A percentile compares a stretch with the other conserved stretches of the same genome.
phyloP scores from a whole-genome alignment of 2,888 invertebrate species.

The Argyresthia albistria region DNA sequence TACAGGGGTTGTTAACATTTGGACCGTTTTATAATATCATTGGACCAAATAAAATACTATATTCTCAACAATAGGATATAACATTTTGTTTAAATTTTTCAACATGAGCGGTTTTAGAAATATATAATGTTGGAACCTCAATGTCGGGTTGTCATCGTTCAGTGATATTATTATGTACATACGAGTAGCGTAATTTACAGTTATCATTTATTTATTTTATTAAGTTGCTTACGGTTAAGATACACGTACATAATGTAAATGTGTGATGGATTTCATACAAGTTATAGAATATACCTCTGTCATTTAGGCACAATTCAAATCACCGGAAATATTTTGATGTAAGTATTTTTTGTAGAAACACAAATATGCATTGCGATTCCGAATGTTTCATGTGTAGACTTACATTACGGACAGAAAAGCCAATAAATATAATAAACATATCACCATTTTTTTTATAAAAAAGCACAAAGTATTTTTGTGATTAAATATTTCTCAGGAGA shows the following conservation, averaged over 20 bases:
- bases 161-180: conserved; percentile 2
- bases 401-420: too few relatives aligned
- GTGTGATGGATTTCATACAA: background rate
- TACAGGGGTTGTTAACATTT: conserved; percentile 48
- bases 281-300: background rate
- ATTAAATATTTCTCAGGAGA: too few relatives aligned
- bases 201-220: background rate
- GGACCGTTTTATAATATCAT: conserved; percentile 38
- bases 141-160: background rate
- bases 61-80: conserved; percentile 59
- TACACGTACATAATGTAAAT: background rate
- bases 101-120: conserved; percentile 31
- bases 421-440: too few relatives aligned
- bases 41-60: conserved; percentile 66
- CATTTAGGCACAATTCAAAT: conserved; percentile 1
- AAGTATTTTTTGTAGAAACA: background rate
- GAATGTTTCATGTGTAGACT: too few relatives aligned
- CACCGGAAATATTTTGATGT: background rate
- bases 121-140: conserved; percentile 29
- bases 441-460: too few relatives aligned
- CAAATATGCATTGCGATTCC: too few relatives aligned
- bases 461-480: too few relatives aligned
- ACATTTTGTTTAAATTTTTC: conserved; percentile 33
- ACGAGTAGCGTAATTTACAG: background rate
- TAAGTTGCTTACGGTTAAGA: background rate